phyloP scores from a whole-genome alignment of 2,888 invertebrate species.

The Himalopsyche kuldschensis region DNA sequence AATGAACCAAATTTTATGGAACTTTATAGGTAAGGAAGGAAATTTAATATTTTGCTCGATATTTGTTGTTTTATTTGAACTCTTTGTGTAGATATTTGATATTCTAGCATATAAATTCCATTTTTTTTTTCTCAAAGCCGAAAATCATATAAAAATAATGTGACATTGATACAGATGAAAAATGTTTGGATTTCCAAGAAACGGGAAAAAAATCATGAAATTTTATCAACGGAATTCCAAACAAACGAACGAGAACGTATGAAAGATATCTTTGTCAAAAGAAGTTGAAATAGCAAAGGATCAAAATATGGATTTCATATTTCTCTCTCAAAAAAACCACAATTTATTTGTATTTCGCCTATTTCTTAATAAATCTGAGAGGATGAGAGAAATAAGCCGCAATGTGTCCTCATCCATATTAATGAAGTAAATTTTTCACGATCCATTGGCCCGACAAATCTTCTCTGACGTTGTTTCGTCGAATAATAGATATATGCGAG shows the following conservation, averaged over 20 bases:
- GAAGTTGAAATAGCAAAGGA: background rate
- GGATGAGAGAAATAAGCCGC: background rate
- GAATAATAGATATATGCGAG: background rate
- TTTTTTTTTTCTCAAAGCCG: too few species aligned
- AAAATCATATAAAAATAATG: too few species aligned
- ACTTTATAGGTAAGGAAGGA: too few species aligned
- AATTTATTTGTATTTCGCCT: background rate
- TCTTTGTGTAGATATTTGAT: too few species aligned
- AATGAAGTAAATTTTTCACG: background rate
- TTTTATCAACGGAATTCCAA: background rate
- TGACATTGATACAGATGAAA: background rate
- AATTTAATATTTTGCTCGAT: too few species aligned
- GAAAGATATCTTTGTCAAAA: background rate
- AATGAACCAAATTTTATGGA: too few species aligned
- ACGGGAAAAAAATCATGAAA: background rate
- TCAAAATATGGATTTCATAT: background rate
- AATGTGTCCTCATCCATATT: background rate
- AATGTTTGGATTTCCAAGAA: background rate
- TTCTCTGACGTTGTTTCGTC: background rate
- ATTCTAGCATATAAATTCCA: too few species aligned
- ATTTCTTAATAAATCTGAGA: background rate
- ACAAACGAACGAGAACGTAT: background rate
- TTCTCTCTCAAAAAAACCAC: background rate
- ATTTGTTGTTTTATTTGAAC: too few species aligned
- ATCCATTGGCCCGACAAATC: background rate